phyloP scores from a whole-genome alignment of 2,797 vertebrate genomes.

The Phylloscopus collybita region DNA sequence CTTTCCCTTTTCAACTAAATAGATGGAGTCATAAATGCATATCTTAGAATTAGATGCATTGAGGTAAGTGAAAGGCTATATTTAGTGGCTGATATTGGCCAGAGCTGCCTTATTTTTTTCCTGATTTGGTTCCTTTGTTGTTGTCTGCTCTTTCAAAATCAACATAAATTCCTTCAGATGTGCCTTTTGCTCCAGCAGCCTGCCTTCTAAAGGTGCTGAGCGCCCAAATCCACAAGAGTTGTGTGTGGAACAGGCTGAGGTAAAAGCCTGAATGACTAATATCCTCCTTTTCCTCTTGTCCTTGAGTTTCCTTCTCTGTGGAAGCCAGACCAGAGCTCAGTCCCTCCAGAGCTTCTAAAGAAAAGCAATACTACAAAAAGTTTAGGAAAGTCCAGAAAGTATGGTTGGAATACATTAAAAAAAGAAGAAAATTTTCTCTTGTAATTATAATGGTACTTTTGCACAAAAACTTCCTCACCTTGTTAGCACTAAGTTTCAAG shows the following conservation, averaged over 20 bases:
- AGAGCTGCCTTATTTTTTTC: constrained; percentile 50
- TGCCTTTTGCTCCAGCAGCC: constrained; percentile 28
- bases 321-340: background rate
- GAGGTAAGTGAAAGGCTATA: constrained; percentile 74
- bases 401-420: background rate
- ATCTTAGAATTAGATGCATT: constrained; percentile 78
- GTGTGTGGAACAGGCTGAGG: background rate
- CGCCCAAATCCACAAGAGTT: background rate
- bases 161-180: constrained; percentile 61
- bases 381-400: background rate
- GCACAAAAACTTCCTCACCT: background rate
- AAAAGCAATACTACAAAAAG: background rate
- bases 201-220: constrained; percentile 43
- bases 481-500: background rate
- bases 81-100: constrained; percentile 72
- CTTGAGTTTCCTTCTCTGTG: constrained; percentile 13
- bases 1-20: constrained; percentile 75
- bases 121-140: constrained; percentile 71
- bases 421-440: background rate
- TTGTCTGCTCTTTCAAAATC: constrained; percentile 68
- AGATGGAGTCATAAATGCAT: constrained; percentile 74
- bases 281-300: constrained; percentile 7
- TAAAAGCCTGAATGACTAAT: constrained; percentile 42
- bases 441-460: background rate
- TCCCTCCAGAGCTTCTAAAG: background rate